Base-by-base conservation (phyloP, 1,140 invertebrate genomes). In the Caenorhabditis remanei region DNA sequence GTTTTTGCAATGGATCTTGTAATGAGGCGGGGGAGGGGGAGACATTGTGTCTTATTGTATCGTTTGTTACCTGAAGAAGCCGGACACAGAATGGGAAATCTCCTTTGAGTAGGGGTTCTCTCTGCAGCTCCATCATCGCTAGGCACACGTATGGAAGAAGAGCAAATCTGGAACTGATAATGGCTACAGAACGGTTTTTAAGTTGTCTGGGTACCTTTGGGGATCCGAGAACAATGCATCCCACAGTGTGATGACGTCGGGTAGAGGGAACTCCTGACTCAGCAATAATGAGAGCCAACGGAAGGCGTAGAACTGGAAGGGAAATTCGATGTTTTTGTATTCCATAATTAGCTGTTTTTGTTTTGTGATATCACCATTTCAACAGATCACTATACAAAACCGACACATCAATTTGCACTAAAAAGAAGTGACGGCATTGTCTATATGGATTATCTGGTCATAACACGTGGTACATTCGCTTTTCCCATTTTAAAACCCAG, bases 231-330 rank as follows among this genome's bases (percentile, higher is more conserved):
- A 90, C 6, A 91, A 65, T 13, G 90, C 83, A 86, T 91, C 91
- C 91, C 91, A 91, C 46, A 91, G 24, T 0, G 85, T 87, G 56
- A 91, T 92, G 41, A 92, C 87, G 84, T 91, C 90, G 1, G 98
- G 98, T 86, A 99, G 93, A 48, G 96, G 96, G 94, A 99, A 99
- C 93, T 99, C 98, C 94, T 99, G 98, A 32, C 97, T 98, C 2
- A 99, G 93, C 40, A 99, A 93, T n/a, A 99, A 93, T 0, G 97
- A 98, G 19, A 99, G 94, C 98, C 98, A 99, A 92, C 97, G 96
- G 93, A 98, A 99, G 91, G 96, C 96, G 91, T 97, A 99, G 93
- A 97, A 99, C 86, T 87, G 75, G 4, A 40, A 63, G 7, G 19
- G 24, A 63, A 19, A 63, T 32, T 11, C 40, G 4, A 82, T 48